Evolutionary conservation across 1,140 invertebrate species (phyloP).

Genomic region (Lineus longissimus): DNA sequence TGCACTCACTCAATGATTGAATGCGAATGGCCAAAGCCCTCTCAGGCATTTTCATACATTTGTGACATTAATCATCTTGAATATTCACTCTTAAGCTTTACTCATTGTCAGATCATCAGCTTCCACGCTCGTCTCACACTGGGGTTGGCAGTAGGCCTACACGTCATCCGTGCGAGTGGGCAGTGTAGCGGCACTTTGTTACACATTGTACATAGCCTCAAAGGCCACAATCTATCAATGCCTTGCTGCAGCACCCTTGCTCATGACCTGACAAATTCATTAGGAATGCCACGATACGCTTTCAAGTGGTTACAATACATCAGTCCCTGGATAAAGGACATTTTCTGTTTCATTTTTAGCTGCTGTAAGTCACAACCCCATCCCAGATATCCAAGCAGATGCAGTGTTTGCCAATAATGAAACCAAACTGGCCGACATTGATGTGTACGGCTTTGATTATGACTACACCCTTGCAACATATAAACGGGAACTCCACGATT

Average conservation of each 20-base stretch:
- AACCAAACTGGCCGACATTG: constrained; percentile 81
- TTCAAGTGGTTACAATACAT: too few species aligned
- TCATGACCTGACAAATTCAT: too few species aligned
- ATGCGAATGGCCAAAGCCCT: too few species aligned
- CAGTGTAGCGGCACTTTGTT: too few species aligned
- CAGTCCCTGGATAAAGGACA: too few species aligned
- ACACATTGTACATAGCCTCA: too few species aligned
- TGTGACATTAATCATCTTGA: not conserved
- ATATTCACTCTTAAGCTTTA: not conserved
- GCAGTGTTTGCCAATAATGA: constrained; percentile 98
- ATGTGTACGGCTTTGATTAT: constrained; percentile 98
- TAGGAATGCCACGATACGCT: too few species aligned
- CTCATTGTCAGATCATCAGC: not conserved
- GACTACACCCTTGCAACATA: constrained; percentile 98
- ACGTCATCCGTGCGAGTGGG: too few species aligned
- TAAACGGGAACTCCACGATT: constrained; percentile 79
- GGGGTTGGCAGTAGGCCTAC: not conserved
- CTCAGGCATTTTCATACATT: not conserved
- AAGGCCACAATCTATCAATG: too few species aligned
- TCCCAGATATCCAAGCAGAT: constrained; percentile 51
- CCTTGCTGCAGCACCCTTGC: too few species aligned
- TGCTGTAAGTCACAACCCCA: not conserved
- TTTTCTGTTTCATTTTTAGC: not conserved
- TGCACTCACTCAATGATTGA: too few species aligned
- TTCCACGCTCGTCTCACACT: not conserved